Percentiles rank a stretch among this genome's conserved stretches.
Evolutionary conservation across 2,113 vertebrate species (phyloP).

Genomic region (Pandion haliaetus): DNA sequence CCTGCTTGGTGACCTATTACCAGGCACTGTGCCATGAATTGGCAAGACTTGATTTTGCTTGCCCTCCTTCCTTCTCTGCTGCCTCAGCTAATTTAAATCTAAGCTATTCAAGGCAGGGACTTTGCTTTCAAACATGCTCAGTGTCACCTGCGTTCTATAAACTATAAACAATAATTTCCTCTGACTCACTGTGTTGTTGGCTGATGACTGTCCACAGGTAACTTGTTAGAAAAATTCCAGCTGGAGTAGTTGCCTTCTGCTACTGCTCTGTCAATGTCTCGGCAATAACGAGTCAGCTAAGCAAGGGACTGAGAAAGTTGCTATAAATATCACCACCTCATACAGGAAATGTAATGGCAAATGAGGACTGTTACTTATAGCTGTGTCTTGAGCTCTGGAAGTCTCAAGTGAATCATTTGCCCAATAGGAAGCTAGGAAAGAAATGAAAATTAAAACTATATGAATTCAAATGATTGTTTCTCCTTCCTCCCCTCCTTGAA

Average conservation of each 20-base stretch:
- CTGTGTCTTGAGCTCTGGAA: not conserved
- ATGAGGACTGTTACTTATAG: not conserved
- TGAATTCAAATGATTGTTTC: not conserved
- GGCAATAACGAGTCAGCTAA: not conserved
- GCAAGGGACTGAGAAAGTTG: not conserved
- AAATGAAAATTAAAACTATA: not conserved
- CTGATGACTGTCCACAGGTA: not conserved
- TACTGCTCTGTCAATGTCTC: not conserved
- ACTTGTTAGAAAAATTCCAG: not conserved
- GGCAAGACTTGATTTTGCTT: constrained; percentile 27
- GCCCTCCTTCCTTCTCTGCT: constrained; percentile 23
- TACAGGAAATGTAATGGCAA: not conserved
- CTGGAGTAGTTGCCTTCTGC: not conserved
- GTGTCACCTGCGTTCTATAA: constrained; percentile 5
- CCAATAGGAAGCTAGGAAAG: not conserved
- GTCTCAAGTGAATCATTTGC: not conserved
- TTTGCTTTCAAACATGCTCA: constrained; percentile 31
- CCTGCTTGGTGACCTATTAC: constrained; percentile 10
- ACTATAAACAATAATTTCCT: constrained; percentile 61
- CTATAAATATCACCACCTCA: not conserved
- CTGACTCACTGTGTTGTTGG: constrained; percentile 20
- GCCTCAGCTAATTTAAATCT: constrained; percentile 48
- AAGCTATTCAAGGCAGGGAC: constrained; percentile 31
- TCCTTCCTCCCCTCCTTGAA: not conserved
- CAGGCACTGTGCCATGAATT: not conserved